Evolutionary conservation across 2,797 vertebrate genomes (phyloP).

Genomic region (Bufotes viridis): DNA sequence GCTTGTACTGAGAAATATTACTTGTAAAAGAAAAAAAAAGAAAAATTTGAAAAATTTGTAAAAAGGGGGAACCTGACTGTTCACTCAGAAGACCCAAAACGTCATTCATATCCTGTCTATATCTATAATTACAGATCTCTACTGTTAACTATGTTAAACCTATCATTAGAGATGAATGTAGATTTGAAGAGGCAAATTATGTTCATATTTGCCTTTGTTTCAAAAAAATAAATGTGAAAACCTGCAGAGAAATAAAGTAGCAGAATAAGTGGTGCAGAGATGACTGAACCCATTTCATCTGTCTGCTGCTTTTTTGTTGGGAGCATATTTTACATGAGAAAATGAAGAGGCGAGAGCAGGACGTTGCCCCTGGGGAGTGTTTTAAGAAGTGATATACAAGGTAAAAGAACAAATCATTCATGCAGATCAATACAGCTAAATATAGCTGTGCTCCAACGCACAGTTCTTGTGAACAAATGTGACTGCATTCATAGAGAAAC

Average conservation of each 20-base stretch:
- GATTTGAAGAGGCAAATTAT: background rate
- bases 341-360: constrained; percentile 44
- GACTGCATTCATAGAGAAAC: constrained; percentile 19
- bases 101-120: background rate
- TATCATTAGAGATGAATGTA: constrained; percentile 3
- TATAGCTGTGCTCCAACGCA: constrained; percentile 29
- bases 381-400: constrained; percentile 40
- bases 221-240: constrained; percentile 19
- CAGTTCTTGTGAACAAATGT: constrained; percentile 35
- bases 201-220: constrained; percentile 15
- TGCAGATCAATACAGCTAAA: constrained; percentile 52
- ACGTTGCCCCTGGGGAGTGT: constrained; percentile 26
- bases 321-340: constrained; percentile 29
- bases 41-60: background rate
- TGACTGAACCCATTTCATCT: constrained; percentile 23
- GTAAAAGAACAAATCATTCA: constrained; percentile 41
- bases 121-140: constrained; percentile 8
- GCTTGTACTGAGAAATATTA: background rate
- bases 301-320: constrained; percentile 22
- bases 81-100: background rate
- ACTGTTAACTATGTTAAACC: background rate
- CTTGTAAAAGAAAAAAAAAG: no score
- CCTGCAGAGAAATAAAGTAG: constrained; percentile 18
- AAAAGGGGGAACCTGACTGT: background rate
- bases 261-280: background rate